Base-by-base conservation (phyloP, 2,113 vertebrate species). In the Trogon melanurus region DNA sequence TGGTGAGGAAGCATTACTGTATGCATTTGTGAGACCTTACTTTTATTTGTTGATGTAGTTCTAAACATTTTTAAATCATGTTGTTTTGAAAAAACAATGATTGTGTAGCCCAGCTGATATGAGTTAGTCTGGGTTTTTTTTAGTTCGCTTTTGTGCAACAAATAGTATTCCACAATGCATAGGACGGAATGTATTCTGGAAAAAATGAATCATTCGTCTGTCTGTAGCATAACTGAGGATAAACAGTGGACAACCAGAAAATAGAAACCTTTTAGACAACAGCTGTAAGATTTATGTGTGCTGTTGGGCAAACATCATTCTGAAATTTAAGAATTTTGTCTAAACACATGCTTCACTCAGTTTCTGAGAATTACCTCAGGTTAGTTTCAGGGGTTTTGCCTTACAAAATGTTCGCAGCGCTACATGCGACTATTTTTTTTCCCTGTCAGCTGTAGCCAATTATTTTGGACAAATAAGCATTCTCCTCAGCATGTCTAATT, bases 381-480 rank as follows among this genome's bases (percentile, higher is more conserved):
- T 88, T 95, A 62, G 3, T 80, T 86, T 80, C 45, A 80, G n/a
- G 5, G 2, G 0, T n/a, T 74, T 91, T 88, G 22, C 22, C 10
- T n/a, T 88, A 65, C 14, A 54, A 82, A 74, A 64, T 67, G 10
- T 71, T 85, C 80, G 26, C 64, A 85, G 29, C 64, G 23, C 41
- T 72, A 29, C 26, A 30, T 48, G 26, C 6, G 76, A n/a, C 9
- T 65, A 32, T 5, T 69, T 75, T 85, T 87, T 91, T 36, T 7
- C 11, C 8, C 36, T 70, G 41, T 80, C 81, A 76, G 56, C 64
- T 92, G 53, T 73, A 84, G 48, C 57, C 34, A 90, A 54, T 94
- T 90, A 93, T 92, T 94, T 94, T 86, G 57, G 62, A 86, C 75
- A 96, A 88, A 71, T 88, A 88, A 70, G 6, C 60, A 23, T 94